Percentiles rank a stretch among this genome's conserved stretches.
Conservation (phyloP, 2,888 invertebrate species). For the Cetonia aurata region DNA sequence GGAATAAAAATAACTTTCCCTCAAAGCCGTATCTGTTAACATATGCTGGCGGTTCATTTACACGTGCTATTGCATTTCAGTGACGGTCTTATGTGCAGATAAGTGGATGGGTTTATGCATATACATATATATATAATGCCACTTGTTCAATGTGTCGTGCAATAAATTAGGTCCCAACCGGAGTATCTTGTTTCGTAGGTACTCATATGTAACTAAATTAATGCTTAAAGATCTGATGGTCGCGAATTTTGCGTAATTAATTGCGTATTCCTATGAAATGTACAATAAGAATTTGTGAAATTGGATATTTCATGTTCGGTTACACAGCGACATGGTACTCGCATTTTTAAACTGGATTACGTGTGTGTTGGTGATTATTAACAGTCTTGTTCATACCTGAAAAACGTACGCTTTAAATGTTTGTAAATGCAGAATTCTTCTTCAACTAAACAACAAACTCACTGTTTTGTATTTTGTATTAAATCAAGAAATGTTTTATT, state of each 20-base stretch:
- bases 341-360: too few relatives aligned
- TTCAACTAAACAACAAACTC: too few relatives aligned
- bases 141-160: conserved; percentile 2
- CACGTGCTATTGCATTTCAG: conserved; percentile 18
- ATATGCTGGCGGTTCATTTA: conserved; percentile 23
- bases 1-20: conserved; percentile 32
- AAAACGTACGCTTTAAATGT: too few relatives aligned
- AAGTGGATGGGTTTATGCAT: background rate
- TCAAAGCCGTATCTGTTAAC: conserved; percentile 27
- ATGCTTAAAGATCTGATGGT: conserved; percentile 21
- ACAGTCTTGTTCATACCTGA: too few relatives aligned
- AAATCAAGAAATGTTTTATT: too few relatives aligned
- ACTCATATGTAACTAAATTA: conserved; percentile 5
- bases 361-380: too few relatives aligned
- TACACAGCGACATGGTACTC: too few relatives aligned
- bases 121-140: conserved; percentile 7
- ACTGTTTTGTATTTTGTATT: too few relatives aligned
- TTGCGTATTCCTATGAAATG: background rate
- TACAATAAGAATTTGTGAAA: background rate
- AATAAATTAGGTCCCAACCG: conserved; percentile 8
- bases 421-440: too few relatives aligned
- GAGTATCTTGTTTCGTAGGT: conserved; percentile 1
- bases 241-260: conserved; percentile 1
- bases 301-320: too few relatives aligned
- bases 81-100: conserved; percentile 5